Evolutionary conservation across 2,113 vertebrate species (phyloP), one percentile per base, ranked within the genome.

Genomic region (Podarcis muralis): DNA sequence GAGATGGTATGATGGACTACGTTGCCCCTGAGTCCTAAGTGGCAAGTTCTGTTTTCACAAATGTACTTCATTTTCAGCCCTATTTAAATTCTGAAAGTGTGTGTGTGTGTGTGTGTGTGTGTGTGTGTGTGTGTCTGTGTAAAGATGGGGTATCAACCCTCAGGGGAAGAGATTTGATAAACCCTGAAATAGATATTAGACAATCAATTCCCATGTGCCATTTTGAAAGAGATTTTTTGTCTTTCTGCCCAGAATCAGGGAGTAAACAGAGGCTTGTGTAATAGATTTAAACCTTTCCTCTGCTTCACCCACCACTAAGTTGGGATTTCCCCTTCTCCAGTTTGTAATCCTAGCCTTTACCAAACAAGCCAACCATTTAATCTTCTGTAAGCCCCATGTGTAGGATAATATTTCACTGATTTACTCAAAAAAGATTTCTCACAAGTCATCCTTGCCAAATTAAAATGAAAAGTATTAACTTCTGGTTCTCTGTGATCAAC

Each of bases 401-500:
- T 69, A 80, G 66, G 77, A 53, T 22, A 87, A 79, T 25, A 69
- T 87, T 68, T 87, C 30, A 80, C 37, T 27, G n/a, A 71, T 57
- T 87, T 80, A 71, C 6, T 69, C 62, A 78, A 80, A 80, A 80
- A 69, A 69, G 23, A 12, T 68, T 57, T 32, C 78, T 78, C 15
- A 25, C 32, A 83, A 48, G 66, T 7, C 25, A 43, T 69, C n/a
- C 22, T 69, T 40, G 83, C 9, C 23, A 69, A 23, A 7, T 32
- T 32, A 74, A 68, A 88, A 78, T 37, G n/a, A 16, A 88, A 83
- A 84, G 74, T 68, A 69, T 62, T 83, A 84, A 76, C 83, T 88
- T 83, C 59, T 40, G 71, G 53, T 69, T 84, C 11, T 82, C 79
- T 82, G 43, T 59, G 75, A 74, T 81, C 79, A 88, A 77, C 37